These are phyloP conservation scores for Trachelus tabidus DNA, from an alignment of 2,888 invertebrate genomes.

Conservation along the genomic window DNA sequence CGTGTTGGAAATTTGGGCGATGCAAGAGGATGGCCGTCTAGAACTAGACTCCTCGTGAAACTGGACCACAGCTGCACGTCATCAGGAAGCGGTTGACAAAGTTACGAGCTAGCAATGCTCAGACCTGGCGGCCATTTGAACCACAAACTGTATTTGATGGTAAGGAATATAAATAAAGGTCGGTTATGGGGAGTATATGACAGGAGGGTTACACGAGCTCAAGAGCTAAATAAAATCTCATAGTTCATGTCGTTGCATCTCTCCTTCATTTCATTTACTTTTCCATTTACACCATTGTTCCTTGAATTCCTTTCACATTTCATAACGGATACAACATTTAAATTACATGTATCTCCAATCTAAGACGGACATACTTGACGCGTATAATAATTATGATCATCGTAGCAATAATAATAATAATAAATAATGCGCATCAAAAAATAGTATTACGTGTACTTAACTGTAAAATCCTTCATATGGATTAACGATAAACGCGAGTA, in stretches of 20 bases:
- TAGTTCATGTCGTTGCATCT: neutral
- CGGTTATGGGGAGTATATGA: neutral
- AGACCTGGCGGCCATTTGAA: conserved; percentile 26
- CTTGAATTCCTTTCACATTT: neutral
- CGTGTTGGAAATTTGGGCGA: neutral
- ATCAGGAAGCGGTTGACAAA: conserved; percentile 27
- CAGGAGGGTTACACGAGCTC: neutral
- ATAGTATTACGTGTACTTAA: conserved; percentile 29
- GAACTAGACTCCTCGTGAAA: neutral
- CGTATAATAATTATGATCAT: neutral
- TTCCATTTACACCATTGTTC: neutral
- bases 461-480: conserved; percentile 27
- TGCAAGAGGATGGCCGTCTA: neutral
- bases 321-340: neutral
- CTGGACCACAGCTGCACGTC: conserved; percentile 13
- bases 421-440: conserved; percentile 29
- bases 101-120: conserved; percentile 21
- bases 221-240: conserved; percentile 43
- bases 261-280: neutral
- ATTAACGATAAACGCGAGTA: neutral
- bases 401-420: neutral
- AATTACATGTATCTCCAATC: neutral
- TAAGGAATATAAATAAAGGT: conserved; percentile 50
- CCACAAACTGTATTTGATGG: conserved; percentile 55
- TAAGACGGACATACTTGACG: neutral